These are phyloP conservation scores for Enteromius radiatus DNA, from an alignment of 2,797 vertebrate species.

Conservation along the genomic window DNA sequence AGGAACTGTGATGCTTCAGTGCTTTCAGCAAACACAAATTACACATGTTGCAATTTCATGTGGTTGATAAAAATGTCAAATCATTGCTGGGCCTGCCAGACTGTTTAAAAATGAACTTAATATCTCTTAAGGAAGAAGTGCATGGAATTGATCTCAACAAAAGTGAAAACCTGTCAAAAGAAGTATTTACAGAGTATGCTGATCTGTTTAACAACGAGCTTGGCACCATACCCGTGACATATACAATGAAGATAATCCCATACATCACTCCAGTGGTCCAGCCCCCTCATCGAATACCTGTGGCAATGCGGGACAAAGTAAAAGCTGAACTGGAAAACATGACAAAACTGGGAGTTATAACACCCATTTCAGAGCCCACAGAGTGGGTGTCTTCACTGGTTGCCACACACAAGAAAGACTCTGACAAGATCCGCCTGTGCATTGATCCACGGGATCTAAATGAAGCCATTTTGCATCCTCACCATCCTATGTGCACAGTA, in stretches of 20 bases:
- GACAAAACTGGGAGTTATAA: background rate
- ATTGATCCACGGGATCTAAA: background rate
- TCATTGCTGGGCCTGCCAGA: conserved; percentile 22
- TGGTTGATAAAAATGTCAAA: conserved; percentile 7
- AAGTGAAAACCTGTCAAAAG: background rate
- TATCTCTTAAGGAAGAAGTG: conserved; percentile 3
- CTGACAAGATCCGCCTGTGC: background rate
- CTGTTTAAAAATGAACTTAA: conserved; percentile 1
- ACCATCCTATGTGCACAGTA: conserved; percentile 2
- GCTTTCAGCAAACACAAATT: background rate
- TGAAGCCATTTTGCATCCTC: background rate
- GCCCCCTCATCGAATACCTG: background rate
- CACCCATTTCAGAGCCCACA: conserved; percentile 13
- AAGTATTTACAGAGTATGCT: conserved; percentile 14
- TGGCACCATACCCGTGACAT: conserved; percentile 6
- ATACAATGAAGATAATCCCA: conserved; percentile 8
- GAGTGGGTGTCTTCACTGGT: conserved; percentile 15
- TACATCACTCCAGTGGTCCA: background rate
- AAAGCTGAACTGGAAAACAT: background rate
- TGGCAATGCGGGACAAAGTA: background rate
- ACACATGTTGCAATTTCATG: conserved; percentile 4
- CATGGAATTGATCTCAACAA: background rate
- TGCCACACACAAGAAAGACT: background rate
- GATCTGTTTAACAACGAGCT: background rate
- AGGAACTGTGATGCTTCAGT: background rate